Conservation (phyloP, 2,113 vertebrate species). For the Colaptes auratus region DNA sequence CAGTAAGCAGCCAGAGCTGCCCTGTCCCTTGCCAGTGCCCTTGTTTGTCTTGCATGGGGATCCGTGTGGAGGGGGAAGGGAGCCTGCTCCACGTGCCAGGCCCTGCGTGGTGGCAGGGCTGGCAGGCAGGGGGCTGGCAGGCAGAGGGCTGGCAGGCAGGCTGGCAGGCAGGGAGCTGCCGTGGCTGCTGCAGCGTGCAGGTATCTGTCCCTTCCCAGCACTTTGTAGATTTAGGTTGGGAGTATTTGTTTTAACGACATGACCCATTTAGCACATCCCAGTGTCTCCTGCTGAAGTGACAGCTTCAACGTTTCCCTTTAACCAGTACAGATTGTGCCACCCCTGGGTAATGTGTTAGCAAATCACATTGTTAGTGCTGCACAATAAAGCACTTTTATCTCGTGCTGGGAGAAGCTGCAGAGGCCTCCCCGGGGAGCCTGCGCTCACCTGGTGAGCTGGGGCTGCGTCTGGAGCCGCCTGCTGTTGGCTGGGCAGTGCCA, state of each 20-base stretch:
- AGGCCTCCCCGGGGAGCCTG: rapidly evolving
- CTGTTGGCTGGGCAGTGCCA: not conserved
- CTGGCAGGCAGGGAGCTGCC: not conserved
- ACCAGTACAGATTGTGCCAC: conserved; percentile 13
- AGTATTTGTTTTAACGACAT: not conserved
- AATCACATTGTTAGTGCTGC: not conserved
- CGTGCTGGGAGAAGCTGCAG: not conserved
- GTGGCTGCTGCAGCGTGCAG: not conserved
- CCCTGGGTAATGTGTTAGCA: conserved; percentile 29
- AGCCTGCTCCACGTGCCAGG: not conserved
- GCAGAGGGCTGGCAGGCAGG: no score
- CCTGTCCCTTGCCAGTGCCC: not conserved
- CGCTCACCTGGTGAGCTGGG: rapidly evolving
- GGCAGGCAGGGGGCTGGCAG: rapidly evolving
- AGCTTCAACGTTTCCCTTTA: conserved; percentile 44
- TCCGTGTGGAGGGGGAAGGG: not conserved
- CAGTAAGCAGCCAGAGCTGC: not conserved
- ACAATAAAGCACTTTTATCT: conserved; percentile 26
- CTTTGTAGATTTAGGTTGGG: not conserved
- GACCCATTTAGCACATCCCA: not conserved
- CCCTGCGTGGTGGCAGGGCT: rapidly evolving
- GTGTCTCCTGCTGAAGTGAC: conserved; percentile 17
- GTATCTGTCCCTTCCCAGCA: not conserved
- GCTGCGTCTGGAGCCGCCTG: not conserved
- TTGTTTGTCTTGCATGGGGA: not conserved